Base-by-base conservation (phyloP, 64 coral and sea anemone species). In the Montipora sp. region DNA sequence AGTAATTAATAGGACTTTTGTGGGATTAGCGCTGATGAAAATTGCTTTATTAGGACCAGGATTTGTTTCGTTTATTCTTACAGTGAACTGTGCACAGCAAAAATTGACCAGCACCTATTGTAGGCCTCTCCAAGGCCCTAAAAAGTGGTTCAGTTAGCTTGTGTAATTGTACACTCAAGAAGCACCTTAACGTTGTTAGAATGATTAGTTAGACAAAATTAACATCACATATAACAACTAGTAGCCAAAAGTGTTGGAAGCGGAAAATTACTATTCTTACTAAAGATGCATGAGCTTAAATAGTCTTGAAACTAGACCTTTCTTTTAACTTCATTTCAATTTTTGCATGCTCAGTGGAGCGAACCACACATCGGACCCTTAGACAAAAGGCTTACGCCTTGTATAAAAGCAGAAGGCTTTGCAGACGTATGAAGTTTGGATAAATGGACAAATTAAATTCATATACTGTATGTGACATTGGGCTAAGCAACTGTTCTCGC, bases 1-100 rank as follows among this genome's bases (percentile, higher is more conserved):
- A 44, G 45, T 72, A 65, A 85, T 85, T 72, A 85, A 72, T 70
- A 43, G 63, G 82, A 85, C 82, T 85, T 72, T 85, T 7, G 45
- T 48, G 12, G 65, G 65, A 70, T 85, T 63, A 85, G 82, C 43
- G 61, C 81, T 84, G 43, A 84, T 67, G 81, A 84, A 84, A 84
- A 46, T 45, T 18, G 43, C 36, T 60, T 67, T 84, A 48, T 84
- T 47, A 68, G 36, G 36, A 36, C 36, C 36, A 36, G 59, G 60
- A 19, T 71, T 9, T 23, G 9, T 63, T 12, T 85, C 82, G 65
- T 69, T 20, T 70, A 3, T 59, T 47, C 8, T 7, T 47, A 14
- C 6, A 48, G 13, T 19, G 19, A 45, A 44, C 43, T 71, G 23
- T 63, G 47, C 82, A 61, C 82, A 48, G 10, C 5, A 19, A 27